Evolutionary conservation across 2,797 vertebrate species (phyloP), one percentile per base, ranked within the genome.

Genomic region (Coregonus suidteri): DNA sequence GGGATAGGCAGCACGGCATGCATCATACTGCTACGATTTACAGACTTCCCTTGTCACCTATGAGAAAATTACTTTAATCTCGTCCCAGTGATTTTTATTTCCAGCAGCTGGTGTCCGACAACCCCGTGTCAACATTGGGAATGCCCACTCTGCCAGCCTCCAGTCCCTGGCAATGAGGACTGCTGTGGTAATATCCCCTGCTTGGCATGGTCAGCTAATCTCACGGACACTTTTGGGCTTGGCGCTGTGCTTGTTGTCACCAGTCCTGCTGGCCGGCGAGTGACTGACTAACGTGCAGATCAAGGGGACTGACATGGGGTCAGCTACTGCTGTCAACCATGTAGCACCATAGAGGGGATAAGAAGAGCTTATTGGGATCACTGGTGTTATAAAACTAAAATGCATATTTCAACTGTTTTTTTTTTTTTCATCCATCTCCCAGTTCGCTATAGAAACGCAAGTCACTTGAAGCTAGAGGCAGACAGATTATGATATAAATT

Each of bases 181-280:
- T 84, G 86, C 83, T 59, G 73, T 77, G 83, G 84, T 81, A 86
- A 88, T 88, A 82, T 86, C 80, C 65, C 84, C 88, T 83, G 83
- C 85, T 85, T 78, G 85, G 87, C 79, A 75, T 15, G 81, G 84
- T 84, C 83, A 85, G 82, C 79, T 86, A 85, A 88, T 88, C 84
- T 89, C 86, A 72, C 81, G 79, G 82, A 81, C 85, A 82, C 66
- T 86, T 91, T 81, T 84, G 87, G 85, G 15, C 87, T 84, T 51
- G 71, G 72, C 77, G 16, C 65, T 4, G 74, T 72, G 73, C 72
- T 84, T 34, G 70, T 88, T 84, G 56, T 62, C 79, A 82, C 73
- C 77, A 67, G 81, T 76, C 81, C 81, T 80, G 30, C 78, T 67
- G 85, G 76, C 73, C 37, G 35, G 47, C 78, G 75, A 15, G 13